Evolutionary conservation across 2,113 vertebrate genomes (phyloP).

Genomic region (Oreochromis aureus): DNA sequence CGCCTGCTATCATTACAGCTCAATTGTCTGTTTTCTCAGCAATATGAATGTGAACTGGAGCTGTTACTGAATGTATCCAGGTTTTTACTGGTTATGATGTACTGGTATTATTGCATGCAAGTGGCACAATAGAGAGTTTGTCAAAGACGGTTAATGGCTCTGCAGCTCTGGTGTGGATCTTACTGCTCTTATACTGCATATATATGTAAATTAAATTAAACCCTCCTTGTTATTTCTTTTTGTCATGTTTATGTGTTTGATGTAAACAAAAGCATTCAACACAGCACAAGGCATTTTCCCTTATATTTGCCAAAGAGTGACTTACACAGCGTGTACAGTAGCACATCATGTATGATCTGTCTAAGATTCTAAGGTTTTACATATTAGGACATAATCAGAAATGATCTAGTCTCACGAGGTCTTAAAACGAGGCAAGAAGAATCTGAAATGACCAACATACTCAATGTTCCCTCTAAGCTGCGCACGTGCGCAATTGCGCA

Average conservation of each 20-base stretch:
- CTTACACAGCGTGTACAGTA: neutral
- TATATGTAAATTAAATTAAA: neutral
- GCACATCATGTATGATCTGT: neutral
- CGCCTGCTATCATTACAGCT: slow-evolving; percentile 12
- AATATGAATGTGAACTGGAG: neutral
- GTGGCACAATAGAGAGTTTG: neutral
- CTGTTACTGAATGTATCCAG: neutral
- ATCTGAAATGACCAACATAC: neutral
- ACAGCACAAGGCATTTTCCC: neutral
- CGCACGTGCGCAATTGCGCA: too few relatives aligned
- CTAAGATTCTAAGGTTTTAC: neutral
- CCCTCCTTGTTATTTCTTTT: neutral
- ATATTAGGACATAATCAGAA: neutral
- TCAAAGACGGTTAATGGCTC: neutral
- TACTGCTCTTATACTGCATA: neutral
- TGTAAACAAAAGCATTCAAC: neutral
- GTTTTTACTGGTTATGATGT: neutral
- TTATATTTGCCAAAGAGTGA: neutral
- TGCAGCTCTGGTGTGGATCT: neutral
- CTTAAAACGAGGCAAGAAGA: neutral
- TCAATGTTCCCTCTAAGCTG: too few relatives aligned
- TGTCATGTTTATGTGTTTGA: neutral
- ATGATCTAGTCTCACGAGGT: neutral
- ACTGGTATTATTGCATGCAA: neutral
- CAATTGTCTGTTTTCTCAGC: neutral